Evolutionary conservation across 1,140 invertebrate genomes (phyloP), one percentile per base, ranked within the genome.

Genomic region (Drosophila punjabiensis): DNA sequence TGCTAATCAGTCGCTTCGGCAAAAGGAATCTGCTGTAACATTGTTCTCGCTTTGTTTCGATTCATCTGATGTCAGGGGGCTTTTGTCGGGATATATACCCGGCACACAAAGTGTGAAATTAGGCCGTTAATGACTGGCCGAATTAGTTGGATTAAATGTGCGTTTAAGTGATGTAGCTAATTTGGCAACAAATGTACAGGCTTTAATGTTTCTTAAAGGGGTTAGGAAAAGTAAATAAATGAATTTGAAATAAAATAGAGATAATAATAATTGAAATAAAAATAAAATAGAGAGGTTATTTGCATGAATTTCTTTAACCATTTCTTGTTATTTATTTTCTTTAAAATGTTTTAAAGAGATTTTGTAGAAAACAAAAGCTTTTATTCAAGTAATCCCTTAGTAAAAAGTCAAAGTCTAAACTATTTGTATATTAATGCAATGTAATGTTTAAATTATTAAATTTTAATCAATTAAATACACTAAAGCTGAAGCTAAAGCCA

Each of bases 1-100:
- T 77, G 82, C 82, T 81, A 74, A 78, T 81, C 60, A 65, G 43
- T 35, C 47, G 64, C 58, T 35, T 66, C 13, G 67, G 45, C 18
- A 65, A 82, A 79, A 37, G 47, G 59, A 80, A 61, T 61, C 45
- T 64, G 33, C 47, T 59, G 52, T 47, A 47, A 43, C 48, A 81
- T 56, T 80, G 33, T 74, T 58, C 45, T 76, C 53, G 48, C 41
- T 68, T 63, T 60, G 43, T 58, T 66, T 76, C 62, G 32, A 35
- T 77, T 76, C 33, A 58, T 43, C 35, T 48, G 50, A 50, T 60
- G 52, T 33, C 43, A 24, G 33, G 69, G 18, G 35, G 30, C 28
- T n/a, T 52, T 73, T 70, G 69, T 71, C 45, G 47, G 18, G 48
- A 37, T 55, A 68, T n/a, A n/a, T 55, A 32, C 24, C 33, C 16